phyloP scores from a whole-genome alignment of 2,888 invertebrate genomes.

The Liposcelis brunnea region DNA sequence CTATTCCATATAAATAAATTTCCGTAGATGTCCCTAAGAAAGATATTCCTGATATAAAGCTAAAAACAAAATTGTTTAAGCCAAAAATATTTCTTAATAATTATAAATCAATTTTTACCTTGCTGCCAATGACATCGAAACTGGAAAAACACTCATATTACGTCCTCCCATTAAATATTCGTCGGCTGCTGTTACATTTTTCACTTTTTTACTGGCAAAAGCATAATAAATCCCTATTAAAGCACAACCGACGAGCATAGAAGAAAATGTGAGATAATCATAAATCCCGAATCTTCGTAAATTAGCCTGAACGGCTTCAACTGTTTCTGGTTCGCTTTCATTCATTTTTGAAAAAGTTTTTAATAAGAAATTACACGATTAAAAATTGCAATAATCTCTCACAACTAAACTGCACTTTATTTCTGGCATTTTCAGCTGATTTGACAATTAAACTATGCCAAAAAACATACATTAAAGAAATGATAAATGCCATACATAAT shows the following conservation, averaged over 20 bases:
- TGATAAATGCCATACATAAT: too few species aligned
- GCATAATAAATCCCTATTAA: slow-evolving; percentile 71
- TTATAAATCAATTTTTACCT: slow-evolving; percentile 32
- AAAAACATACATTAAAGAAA: too few species aligned
- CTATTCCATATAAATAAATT: slow-evolving; percentile 63
- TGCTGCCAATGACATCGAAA: slow-evolving; percentile 69
- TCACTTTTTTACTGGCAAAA: slow-evolving; percentile 43
- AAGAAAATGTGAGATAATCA: slow-evolving; percentile 61
- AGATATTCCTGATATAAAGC: slow-evolving; percentile 63
- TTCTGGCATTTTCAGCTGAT: too few species aligned
- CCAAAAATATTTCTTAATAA: not conserved
- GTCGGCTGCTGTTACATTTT: slow-evolving; percentile 43
- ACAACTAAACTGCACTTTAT: too few species aligned
- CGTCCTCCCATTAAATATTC: slow-evolving; percentile 64
- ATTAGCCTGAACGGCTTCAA: slow-evolving; percentile 31
- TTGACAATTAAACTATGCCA: too few species aligned
- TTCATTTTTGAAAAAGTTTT: too few species aligned
- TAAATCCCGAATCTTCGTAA: slow-evolving; percentile 49
- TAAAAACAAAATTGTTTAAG: too few species aligned
- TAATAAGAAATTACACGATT: too few species aligned
- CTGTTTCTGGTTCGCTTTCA: slow-evolving; percentile 22
- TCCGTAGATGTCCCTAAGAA: slow-evolving; percentile 63
- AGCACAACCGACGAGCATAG: slow-evolving; percentile 60
- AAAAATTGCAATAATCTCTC: too few species aligned
- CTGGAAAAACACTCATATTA: slow-evolving; percentile 65